Conservation (phyloP, 2,113 vertebrate species). For the Dolichotis patagonum region DNA sequence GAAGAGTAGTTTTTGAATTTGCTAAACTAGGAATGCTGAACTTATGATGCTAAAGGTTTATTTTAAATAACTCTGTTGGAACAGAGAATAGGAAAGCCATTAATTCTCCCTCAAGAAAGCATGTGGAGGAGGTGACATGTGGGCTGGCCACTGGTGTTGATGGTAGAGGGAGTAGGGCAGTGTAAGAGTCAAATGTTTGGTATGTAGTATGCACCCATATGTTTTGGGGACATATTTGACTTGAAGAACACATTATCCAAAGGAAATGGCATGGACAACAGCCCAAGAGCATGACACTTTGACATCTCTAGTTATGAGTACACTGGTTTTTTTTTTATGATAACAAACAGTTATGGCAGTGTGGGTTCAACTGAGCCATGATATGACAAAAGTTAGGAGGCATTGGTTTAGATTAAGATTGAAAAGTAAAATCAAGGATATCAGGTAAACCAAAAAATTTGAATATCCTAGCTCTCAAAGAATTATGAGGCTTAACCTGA, state of each 20-base stretch:
- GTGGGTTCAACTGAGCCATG: background rate
- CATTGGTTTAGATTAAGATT: background rate
- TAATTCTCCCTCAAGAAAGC: background rate
- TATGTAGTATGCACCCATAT: too few relatives aligned
- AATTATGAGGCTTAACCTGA: background rate
- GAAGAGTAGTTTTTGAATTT: conserved; percentile 1
- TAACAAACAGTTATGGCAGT: background rate
- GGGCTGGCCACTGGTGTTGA: background rate
- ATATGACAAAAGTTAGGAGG: background rate
- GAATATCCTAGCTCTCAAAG: background rate
- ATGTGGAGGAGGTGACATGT: background rate
- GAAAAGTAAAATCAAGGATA: conserved; percentile 1
- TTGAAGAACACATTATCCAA: background rate
- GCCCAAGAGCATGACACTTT: background rate
- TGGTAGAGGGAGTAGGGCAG: too few relatives aligned
- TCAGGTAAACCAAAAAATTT: background rate
- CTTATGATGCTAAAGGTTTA: background rate
- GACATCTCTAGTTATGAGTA: background rate
- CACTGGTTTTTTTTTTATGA: background rate
- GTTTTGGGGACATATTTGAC: background rate
- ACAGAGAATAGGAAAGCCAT: conserved; percentile 16
- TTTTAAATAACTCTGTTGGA: conserved; percentile 24
- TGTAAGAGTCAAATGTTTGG: background rate
- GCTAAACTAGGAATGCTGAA: background rate
- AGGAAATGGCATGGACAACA: background rate